phyloP scores from a whole-genome alignment of 1,140 invertebrate species.

The Cecropterus lyciades region DNA sequence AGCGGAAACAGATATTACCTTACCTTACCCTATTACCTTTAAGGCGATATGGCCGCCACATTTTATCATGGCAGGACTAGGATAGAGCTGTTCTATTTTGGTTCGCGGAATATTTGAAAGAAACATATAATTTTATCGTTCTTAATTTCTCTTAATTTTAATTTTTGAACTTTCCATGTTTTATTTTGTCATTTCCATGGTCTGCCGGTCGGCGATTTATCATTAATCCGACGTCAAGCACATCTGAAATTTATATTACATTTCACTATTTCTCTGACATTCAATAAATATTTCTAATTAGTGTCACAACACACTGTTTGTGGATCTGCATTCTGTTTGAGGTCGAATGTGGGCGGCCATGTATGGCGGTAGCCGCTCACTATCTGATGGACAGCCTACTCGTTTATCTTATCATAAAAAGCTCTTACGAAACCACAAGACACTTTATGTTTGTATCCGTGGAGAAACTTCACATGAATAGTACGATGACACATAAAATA shows the following conservation, averaged over 20 bases:
- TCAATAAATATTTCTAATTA: slow-evolving; percentile 9
- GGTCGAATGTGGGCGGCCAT: slow-evolving; percentile 12
- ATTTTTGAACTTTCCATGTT: too few relatives aligned
- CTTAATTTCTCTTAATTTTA: too few relatives aligned
- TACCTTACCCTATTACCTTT: too few relatives aligned
- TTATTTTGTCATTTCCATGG: too few relatives aligned
- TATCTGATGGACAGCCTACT: slow-evolving; percentile 26
- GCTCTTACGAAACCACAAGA: slow-evolving; percentile 10
- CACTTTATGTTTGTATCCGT: neutral
- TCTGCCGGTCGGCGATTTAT: too few relatives aligned
- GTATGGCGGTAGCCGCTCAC: slow-evolving; percentile 14
- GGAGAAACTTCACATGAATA: neutral
- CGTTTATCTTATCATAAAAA: slow-evolving; percentile 15
- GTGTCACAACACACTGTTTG: neutral
- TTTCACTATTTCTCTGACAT: neutral
- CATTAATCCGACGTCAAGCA: too few relatives aligned
- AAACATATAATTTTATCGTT: too few relatives aligned
- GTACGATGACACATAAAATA: neutral
- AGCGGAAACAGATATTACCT: too few relatives aligned
- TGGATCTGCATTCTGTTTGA: slow-evolving; percentile 10
- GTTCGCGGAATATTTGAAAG: too few relatives aligned
- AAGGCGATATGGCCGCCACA: too few relatives aligned
- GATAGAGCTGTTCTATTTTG: too few relatives aligned
- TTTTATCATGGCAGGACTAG: too few relatives aligned
- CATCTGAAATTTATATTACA: neutral